phyloP scores from a whole-genome alignment of 2,888 invertebrate species.

The Achlya flavicornis region DNA sequence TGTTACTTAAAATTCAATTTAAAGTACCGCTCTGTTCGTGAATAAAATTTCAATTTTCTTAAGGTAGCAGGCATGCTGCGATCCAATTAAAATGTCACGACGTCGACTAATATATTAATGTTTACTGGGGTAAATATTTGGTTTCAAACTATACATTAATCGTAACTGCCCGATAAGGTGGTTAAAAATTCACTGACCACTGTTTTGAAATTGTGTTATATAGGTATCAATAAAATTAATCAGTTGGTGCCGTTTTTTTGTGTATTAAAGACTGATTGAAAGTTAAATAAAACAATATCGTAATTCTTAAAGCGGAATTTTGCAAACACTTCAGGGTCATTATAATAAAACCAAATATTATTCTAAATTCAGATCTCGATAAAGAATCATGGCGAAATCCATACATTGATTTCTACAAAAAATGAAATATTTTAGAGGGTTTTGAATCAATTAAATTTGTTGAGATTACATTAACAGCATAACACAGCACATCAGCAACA shows the following conservation, averaged over 20 bases:
- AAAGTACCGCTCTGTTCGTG: constrained; percentile 2
- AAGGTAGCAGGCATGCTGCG: constrained; percentile 1
- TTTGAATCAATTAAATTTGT: no score
- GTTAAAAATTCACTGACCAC: neutral
- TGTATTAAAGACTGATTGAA: neutral
- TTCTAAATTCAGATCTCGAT: no score
- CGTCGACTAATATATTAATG: constrained; percentile 1
- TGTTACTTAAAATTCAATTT: constrained; percentile 8
- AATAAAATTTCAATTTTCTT: constrained; percentile 6
- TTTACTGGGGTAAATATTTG: neutral
- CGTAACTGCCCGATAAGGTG: neutral
- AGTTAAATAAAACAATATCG: neutral
- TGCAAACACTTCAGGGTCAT: neutral
- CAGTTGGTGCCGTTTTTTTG: neutral
- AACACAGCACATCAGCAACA: no score
- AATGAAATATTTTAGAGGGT: no score
- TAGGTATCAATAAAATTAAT: no score
- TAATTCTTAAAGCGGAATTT: neutral
- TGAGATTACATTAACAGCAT: no score
- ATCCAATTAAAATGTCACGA: constrained; percentile 6
- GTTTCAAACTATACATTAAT: neutral
- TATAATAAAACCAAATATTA: no score
- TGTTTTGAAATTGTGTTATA: no score
- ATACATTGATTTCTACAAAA: no score
- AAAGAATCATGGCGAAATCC: no score